Base-by-base conservation (phyloP, 1,140 invertebrate species). In the Achatina immaculata region DNA sequence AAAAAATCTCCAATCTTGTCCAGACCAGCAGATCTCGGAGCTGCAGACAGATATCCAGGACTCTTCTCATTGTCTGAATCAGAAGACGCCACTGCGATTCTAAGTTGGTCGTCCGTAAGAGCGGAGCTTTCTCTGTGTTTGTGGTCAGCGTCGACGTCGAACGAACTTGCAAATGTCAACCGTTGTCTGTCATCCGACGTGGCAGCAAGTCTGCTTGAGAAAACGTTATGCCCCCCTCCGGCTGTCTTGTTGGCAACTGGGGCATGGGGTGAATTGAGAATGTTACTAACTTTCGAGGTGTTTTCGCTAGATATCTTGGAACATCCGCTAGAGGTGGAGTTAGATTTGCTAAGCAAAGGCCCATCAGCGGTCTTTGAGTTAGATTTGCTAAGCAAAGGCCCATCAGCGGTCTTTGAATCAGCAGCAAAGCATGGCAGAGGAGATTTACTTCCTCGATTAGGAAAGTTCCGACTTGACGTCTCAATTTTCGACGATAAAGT, bases 1-100 rank as follows among this genome's bases (percentile, higher is more conserved):
- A 80, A 80, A 55, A 80, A 80, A 36, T 72, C 1, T 14, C 78
- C 78, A 38, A 80, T 71, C 40, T 72, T 80, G 24, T 71, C 68
- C 0, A 80, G 51, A 1, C 76, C 76, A 1, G 40, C 65, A 2
- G 65, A 43, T 68, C 38, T 51, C 28, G 62, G 58, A 11, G 76
- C 34, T n/a, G 76, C 36, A 14, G 74, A 62, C 0, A 51, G 21
- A 51, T 62, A 76, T 1, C 48, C 74, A 6, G 48, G 51, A 38
- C 55, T 76, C 36, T 40, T 55, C n/a, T 76, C 74, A 43, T 62
- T 76, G n/a, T 38, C 55, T 21, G 48, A 62, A 24, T 76, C 55
- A 19, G 45, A 36, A 14, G 71, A 73, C 2, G 24, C n/a, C 34
- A 34, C 62, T 6, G 7, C 28, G 2, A n/a, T 43, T 43, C 11